phyloP scores from a whole-genome alignment of 2,113 vertebrate species.

The Microtus richardsoni region DNA sequence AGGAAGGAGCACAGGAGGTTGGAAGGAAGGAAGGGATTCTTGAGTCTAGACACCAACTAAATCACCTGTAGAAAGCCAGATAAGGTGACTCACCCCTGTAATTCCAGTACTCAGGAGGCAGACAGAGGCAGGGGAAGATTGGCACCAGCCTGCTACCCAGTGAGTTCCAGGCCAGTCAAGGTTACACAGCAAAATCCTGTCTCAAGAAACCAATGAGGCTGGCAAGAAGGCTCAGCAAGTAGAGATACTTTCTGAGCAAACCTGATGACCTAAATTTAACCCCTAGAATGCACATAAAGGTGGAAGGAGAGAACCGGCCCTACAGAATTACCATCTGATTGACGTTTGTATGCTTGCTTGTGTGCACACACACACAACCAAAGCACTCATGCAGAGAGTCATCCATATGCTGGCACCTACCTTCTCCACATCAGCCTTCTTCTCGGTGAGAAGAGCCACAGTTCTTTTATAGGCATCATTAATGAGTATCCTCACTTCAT shows the following conservation, averaged over 20 bases:
- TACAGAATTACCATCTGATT: not conserved
- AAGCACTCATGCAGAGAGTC: not conserved
- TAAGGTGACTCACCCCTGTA: not conserved
- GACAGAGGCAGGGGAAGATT: not conserved
- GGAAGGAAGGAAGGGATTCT: not conserved
- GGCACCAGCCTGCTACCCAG: not conserved
- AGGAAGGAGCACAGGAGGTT: not conserved
- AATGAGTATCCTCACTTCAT: conserved; percentile 93
- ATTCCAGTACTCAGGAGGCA: not conserved
- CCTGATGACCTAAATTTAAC: not conserved
- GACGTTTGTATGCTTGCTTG: not conserved
- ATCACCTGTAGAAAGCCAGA: not conserved
- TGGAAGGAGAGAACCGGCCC: not conserved
- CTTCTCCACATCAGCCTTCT: conserved; percentile 96
- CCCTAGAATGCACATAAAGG: not conserved
- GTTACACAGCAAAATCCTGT: not conserved
- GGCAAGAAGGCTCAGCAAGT: not conserved
- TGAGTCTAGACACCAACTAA: not conserved
- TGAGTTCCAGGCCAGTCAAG: not conserved
- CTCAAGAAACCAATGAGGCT: not conserved
- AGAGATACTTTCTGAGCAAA: not conserved
- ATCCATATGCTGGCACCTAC: conserved; percentile 78
- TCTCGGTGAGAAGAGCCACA: conserved; percentile 89
- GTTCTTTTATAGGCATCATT: conserved; percentile 92
- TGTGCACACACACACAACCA: not conserved